Conservation (phyloP, 1,140 invertebrate species). For the Heliconius hermathena region DNA sequence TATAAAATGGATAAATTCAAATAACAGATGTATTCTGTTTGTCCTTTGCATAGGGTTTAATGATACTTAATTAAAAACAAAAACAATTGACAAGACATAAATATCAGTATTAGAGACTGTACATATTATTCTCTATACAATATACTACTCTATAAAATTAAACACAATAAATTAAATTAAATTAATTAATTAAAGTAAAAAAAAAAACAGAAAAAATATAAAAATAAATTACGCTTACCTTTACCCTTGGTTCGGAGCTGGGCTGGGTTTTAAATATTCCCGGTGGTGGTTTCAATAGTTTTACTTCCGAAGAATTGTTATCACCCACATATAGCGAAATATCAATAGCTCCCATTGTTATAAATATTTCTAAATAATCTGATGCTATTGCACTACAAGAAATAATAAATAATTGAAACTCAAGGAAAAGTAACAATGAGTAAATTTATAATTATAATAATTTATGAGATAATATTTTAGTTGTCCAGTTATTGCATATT, state of each 20-base stretch:
- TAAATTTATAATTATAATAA: neutral
- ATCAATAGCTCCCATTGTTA: conserved; percentile 67
- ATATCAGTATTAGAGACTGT: too few relatives aligned
- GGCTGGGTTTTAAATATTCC: neutral
- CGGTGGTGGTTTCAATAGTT: conserved; percentile 48
- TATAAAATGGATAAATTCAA: conserved; percentile 13
- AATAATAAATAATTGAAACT: neutral
- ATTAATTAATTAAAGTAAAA: too few relatives aligned
- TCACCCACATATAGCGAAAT: conserved; percentile 56
- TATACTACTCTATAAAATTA: neutral
- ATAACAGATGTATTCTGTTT: neutral
- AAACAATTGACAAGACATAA: neutral
- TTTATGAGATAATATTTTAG: neutral
- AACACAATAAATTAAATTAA: neutral
- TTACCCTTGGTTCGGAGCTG: conserved; percentile 28
- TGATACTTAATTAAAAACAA: neutral
- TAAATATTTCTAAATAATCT: conserved; percentile 62
- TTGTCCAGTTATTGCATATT: too few relatives aligned
- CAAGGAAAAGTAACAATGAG: neutral
- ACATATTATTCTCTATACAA: too few relatives aligned
- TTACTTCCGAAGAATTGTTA: conserved; percentile 44
- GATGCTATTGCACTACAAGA: conserved; percentile 48
- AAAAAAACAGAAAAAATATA: neutral
- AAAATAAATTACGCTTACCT: conserved; percentile 32
- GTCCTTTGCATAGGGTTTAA: neutral